phyloP scores from a whole-genome alignment of 2,113 vertebrate genomes.

The Bubo bubo region DNA sequence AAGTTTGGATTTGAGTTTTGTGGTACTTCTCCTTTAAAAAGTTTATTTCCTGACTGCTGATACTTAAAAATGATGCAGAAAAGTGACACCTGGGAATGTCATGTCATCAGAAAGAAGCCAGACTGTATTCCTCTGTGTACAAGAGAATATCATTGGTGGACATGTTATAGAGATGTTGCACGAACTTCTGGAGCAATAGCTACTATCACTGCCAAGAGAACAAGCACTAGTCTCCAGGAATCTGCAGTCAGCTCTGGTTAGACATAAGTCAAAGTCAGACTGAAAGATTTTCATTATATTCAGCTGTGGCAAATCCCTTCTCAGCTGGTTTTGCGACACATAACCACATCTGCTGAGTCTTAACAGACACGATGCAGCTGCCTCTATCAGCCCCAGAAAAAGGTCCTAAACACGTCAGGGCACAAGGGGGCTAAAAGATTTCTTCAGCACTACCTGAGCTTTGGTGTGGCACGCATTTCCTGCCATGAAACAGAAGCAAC shows the following conservation, averaged over 20 bases:
- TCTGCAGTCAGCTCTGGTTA: background rate
- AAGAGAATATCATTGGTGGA: background rate
- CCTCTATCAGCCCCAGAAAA: background rate
- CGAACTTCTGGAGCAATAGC: background rate
- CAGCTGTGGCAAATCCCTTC: conserved; percentile 16
- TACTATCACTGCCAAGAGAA: background rate
- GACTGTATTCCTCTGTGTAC: background rate
- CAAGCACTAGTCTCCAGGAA: background rate
- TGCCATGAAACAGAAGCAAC: background rate
- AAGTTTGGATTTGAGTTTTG: background rate
- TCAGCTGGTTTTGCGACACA: background rate
- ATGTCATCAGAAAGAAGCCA: background rate
- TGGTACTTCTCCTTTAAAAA: background rate
- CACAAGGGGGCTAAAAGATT: background rate
- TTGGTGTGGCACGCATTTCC: background rate
- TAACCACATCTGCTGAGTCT: conserved; percentile 34
- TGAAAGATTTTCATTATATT: conserved; percentile 37
- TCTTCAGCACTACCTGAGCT: background rate
- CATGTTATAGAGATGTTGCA: background rate
- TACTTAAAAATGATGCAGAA: background rate
- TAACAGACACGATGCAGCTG: background rate
- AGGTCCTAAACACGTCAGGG: background rate
- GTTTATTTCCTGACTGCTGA: background rate
- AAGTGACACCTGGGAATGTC: background rate
- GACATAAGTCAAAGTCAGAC: background rate